Percentiles rank a stretch among this genome's conserved stretches.
These are phyloP conservation scores for Drosophila sturtevanti DNA, from an alignment of 1,140 invertebrate species.

Conservation along the genomic window DNA sequence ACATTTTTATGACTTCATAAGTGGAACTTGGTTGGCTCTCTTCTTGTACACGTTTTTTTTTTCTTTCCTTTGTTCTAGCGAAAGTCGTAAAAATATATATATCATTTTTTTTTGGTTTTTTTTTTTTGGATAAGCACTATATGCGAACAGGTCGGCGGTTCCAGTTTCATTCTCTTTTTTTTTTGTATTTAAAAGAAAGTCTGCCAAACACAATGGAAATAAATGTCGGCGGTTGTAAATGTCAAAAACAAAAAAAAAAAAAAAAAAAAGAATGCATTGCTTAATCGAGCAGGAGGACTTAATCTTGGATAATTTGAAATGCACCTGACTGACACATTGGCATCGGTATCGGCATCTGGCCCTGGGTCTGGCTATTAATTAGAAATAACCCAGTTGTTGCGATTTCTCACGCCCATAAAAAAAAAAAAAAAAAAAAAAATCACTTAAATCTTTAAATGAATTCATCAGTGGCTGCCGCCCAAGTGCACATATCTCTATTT, in stretches of 20 bases:
- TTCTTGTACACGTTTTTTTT: constrained; percentile 63
- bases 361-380: constrained; percentile 45
- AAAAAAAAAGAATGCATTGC: constrained; percentile 65
- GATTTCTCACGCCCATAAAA: constrained; percentile 72
- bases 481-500: neutral
- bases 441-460: constrained; percentile 72
- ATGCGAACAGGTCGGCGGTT: constrained; percentile 16
- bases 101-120: too few relatives aligned
- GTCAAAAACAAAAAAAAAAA: constrained; percentile 39
- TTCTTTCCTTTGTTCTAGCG: constrained; percentile 72
- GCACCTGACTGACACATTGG: constrained; percentile 1
- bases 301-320: constrained; percentile 45
- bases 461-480: constrained; percentile 48
- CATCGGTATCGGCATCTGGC: neutral
- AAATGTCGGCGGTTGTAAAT: constrained; percentile 57
- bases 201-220: constrained; percentile 49
- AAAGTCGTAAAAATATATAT: constrained; percentile 73
- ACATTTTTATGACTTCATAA: constrained; percentile 78
- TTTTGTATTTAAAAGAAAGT: constrained; percentile 32
- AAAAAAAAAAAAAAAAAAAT: constrained; percentile 63
- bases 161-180: constrained; percentile 12
- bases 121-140: constrained; percentile 52
- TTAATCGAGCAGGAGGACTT: constrained; percentile 49
- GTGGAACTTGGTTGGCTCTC: constrained; percentile 67
- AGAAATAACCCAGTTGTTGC: constrained; percentile 37